A percentile compares a stretch with the other conserved stretches of the same genome.
These are phyloP conservation scores for Decapterus maruadsi DNA, from an alignment of 2,797 vertebrate genomes.

Conservation along the genomic window DNA sequence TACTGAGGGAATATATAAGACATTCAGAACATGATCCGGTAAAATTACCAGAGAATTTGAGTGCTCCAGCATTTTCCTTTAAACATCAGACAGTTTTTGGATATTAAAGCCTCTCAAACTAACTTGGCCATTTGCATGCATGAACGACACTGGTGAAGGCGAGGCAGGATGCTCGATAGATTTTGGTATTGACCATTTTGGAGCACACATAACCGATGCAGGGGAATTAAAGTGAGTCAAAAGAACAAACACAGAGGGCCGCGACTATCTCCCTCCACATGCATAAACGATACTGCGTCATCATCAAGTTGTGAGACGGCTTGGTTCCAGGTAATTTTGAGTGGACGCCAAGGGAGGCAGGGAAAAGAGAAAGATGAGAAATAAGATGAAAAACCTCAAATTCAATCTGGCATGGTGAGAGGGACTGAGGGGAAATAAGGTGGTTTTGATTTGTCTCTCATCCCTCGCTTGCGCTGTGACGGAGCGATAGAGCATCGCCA, in stretches of 20 bases:
- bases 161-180: constrained; percentile 14
- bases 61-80: constrained; percentile 2
- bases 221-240: constrained; percentile 54
- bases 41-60: neutral
- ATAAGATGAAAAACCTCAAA: constrained; percentile 84
- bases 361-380: constrained; percentile 77
- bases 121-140: constrained; percentile 40
- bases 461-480: constrained; percentile 71
- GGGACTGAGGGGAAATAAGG: constrained; percentile 81
- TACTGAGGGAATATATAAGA: neutral
- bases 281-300: constrained; percentile 67
- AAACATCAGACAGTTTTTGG: constrained; percentile 17
- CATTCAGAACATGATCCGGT: neutral
- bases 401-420: constrained; percentile 82
- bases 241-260: constrained; percentile 35
- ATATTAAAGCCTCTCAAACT: constrained; percentile 29
- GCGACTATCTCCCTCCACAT: constrained; percentile 49
- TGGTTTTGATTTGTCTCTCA: constrained; percentile 83
- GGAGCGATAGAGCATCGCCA: constrained; percentile 71
- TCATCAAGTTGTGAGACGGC: constrained; percentile 66
- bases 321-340: constrained; percentile 77
- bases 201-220: constrained; percentile 29
- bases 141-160: constrained; percentile 8
- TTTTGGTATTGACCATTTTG: constrained; percentile 32
- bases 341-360: constrained; percentile 71